These are phyloP conservation scores for Zonitis immaculata DNA, from an alignment of 2,888 invertebrate genomes.

Conservation along the genomic window DNA sequence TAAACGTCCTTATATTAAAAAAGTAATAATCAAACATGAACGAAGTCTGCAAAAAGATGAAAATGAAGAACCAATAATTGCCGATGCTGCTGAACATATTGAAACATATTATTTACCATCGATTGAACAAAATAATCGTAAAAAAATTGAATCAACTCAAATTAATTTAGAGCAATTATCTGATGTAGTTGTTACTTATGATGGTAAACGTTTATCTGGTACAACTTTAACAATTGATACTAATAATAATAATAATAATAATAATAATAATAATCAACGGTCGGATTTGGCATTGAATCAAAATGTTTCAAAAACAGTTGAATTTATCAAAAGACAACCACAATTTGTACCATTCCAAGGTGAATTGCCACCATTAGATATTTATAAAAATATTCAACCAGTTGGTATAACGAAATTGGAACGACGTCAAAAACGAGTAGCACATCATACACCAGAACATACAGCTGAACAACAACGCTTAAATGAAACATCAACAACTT, in stretches of 20 bases:
- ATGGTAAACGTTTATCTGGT: constrained; percentile 70
- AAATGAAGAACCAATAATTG: constrained; percentile 49
- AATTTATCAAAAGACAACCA: constrained; percentile 60
- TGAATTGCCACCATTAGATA: constrained; percentile 61
- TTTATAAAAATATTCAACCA: constrained; percentile 44
- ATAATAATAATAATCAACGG: too few species aligned
- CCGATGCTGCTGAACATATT: constrained; percentile 66
- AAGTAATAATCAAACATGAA: constrained; percentile 26
- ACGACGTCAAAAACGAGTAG: constrained; percentile 29
- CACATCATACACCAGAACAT: constrained; percentile 41
- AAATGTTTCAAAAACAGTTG: constrained; percentile 53
- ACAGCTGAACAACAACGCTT: constrained; percentile 28
- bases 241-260: too few species aligned
- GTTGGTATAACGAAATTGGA: constrained; percentile 8
- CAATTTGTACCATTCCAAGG: constrained; percentile 73
- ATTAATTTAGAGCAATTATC: constrained; percentile 39
- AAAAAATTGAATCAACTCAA: constrained; percentile 37
- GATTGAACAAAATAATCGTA: background rate
- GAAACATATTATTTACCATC: constrained; percentile 70
- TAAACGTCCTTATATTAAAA: constrained; percentile 28
- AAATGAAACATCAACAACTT: background rate
- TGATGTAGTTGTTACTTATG: constrained; percentile 67
- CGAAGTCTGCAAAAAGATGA: constrained; percentile 36
- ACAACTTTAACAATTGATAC: constrained; percentile 53
- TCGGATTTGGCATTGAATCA: constrained; percentile 28